Base-by-base conservation (phyloP, 2,888 invertebrate species). In the Caradrina kadenii region DNA sequence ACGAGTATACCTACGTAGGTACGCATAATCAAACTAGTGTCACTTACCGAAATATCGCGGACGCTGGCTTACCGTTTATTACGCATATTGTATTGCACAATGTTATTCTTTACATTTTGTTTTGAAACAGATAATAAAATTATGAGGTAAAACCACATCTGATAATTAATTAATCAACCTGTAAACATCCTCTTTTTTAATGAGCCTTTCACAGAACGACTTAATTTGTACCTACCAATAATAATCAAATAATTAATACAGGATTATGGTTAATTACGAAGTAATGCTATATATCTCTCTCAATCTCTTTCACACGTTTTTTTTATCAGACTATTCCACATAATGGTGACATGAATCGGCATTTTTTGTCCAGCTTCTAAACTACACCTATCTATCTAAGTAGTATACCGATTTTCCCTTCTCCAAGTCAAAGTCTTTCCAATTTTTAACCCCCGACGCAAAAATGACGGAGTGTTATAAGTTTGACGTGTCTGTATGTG, bases 61-160 rank as follows among this genome's bases (percentile, higher is more conserved):
- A 17, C 53, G 19, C 11, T 21, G 17, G n/a, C 21, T 39, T 67
- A 48, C 11, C n/a, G 21, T 42, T 48, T 54, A 39, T 42, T 68
- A 75, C 58, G 48, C 56, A 31, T 74, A 48, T 22, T 26, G 13
- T 42, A 75, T 75, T 72, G 68, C 76, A 72, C 53, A 72, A 59
- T 59, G 17, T 69, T 59, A 45, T 52, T 59, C 26, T 35, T 53
- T 39, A 48, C 19, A 52, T 48, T 52, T 26, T 69, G 52, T 68
- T 76, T 45, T 68, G n/a, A 49, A 22, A 59, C 42, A 35, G 71
- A 75, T 68, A 67, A 8, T 54, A 59, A 7, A 19, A 49, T 8
- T 31, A n/a, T 53, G 48, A 59, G 53, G 67, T n/a, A 49, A 39
- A 49, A 11, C 39, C n/a, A 48, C 17, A 5, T 74, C 66, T 58